These are phyloP conservation scores for Phocides pigmalion DNA, from an alignment of 1,140 invertebrate genomes.

Conservation along the genomic window DNA sequence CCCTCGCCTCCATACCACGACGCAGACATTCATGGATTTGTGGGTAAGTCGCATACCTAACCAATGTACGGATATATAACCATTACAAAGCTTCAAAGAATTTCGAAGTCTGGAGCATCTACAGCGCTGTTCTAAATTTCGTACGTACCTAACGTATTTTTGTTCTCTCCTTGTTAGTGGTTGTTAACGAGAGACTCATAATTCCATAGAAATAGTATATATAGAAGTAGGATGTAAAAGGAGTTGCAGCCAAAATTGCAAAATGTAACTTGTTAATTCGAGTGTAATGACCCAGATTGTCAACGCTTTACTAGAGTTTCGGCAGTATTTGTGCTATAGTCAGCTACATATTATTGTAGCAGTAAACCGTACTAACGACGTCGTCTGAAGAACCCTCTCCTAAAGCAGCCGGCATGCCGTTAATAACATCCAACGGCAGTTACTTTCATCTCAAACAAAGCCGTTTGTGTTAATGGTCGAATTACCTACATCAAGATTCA, in stretches of 20 bases:
- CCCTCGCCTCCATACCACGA: conserved; percentile 69
- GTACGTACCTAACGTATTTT: too few species aligned
- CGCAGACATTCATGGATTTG: conserved; percentile 78
- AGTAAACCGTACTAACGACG: conserved; percentile 5
- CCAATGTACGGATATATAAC: too few species aligned
- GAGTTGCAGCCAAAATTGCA: too few species aligned
- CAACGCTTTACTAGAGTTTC: neutral
- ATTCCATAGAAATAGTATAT: too few species aligned
- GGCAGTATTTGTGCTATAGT: conserved; percentile 7
- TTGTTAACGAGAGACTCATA: too few species aligned
- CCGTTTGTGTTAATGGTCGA: conserved; percentile 1
- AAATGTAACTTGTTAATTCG: neutral
- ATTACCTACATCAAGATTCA: conserved; percentile 1
- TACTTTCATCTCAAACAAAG: conserved; percentile 3
- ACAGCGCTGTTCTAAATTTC: too few species aligned
- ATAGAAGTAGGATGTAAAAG: too few species aligned
- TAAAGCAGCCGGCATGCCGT: conserved; percentile 3
- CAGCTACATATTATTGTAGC: neutral
- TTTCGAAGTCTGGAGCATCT: too few species aligned
- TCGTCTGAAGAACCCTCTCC: conserved; percentile 4
- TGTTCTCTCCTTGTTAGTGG: too few species aligned
- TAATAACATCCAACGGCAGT: conserved; percentile 13
- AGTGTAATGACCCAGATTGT: neutral
- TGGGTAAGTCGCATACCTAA: conserved; percentile 53
- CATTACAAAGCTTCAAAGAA: too few species aligned